A percentile compares a stretch with the other conserved stretches of the same genome.
phyloP scores from a whole-genome alignment of 2,797 vertebrate species.

The Lacerta viridis region DNA sequence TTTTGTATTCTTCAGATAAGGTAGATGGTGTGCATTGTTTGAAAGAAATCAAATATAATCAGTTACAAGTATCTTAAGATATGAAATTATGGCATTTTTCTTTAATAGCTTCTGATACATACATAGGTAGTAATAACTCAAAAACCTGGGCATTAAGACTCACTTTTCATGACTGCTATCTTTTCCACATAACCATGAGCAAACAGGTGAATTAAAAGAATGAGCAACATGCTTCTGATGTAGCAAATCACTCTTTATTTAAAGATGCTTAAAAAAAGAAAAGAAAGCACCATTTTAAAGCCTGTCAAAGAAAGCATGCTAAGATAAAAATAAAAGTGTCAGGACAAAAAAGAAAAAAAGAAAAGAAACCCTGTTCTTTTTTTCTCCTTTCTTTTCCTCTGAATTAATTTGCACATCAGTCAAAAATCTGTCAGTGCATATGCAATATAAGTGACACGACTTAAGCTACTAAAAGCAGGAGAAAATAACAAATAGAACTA shows the following conservation, averaged over 20 bases:
- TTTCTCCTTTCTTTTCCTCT: conserved; percentile 70
- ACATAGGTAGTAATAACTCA: conserved; percentile 39
- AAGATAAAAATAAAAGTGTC: conserved; percentile 83
- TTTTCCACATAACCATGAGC: conserved; percentile 47
- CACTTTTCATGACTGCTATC: background rate
- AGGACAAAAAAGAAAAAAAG: conserved; percentile 69
- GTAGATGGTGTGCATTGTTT: conserved; percentile 20
- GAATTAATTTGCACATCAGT: conserved; percentile 83
- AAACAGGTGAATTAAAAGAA: conserved; percentile 63
- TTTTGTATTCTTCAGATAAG: conserved; percentile 37
- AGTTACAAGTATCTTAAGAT: conserved; percentile 3
- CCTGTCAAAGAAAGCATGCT: conserved; percentile 78
- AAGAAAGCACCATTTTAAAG: conserved; percentile 76
- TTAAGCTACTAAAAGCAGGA: conserved; percentile 77
- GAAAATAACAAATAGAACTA: conserved; percentile 76
- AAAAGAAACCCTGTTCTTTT: conserved; percentile 71
- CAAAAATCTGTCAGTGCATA: conserved; percentile 80
- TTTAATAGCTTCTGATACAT: conserved; percentile 2
- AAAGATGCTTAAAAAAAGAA: conserved; percentile 67
- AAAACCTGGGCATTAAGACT: conserved; percentile 42
- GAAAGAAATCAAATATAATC: background rate
- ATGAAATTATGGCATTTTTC: conserved; percentile 41
- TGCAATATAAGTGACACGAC: conserved; percentile 77
- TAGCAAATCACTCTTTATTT: conserved; percentile 82
- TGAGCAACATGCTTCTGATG: conserved; percentile 74